A percentile compares a stretch with the other conserved stretches of the same genome.
Evolutionary conservation across 2,797 vertebrate species (phyloP).

Genomic region (Mionectes olivaceus): DNA sequence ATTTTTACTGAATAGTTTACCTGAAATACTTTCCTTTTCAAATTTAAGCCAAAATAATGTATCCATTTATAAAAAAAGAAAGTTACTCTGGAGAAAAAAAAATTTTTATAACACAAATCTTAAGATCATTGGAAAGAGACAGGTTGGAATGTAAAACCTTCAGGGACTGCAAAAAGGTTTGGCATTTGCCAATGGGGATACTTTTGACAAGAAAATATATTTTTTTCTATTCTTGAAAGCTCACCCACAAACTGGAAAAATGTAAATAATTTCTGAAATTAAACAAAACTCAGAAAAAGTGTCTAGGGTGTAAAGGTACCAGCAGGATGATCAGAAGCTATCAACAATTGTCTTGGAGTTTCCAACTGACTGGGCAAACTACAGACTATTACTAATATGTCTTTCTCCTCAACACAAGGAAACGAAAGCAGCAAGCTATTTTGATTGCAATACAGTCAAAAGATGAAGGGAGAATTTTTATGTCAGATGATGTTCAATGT

Average conservation of each 20-base stretch:
- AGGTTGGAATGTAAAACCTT: background rate
- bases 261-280: background rate
- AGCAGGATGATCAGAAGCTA: background rate
- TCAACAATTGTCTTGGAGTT: background rate
- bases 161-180: background rate
- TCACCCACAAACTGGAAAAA: background rate
- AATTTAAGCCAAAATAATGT: background rate
- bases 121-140: background rate
- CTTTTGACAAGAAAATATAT: background rate
- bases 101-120: background rate
- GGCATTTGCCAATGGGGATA: background rate
- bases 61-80: background rate
- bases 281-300: background rate
- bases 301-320: background rate
- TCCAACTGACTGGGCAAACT: background rate
- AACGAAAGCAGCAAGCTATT: background rate
- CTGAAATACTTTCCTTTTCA: background rate
- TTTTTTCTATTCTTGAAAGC: background rate
- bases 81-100: background rate
- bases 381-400: background rate
- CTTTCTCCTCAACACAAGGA: background rate
- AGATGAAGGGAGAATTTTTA: background rate
- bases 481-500: background rate
- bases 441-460: background rate
- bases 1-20: background rate